Base-by-base conservation (phyloP, 2,113 vertebrate genomes). In the Austrofundulus limnaeus region DNA sequence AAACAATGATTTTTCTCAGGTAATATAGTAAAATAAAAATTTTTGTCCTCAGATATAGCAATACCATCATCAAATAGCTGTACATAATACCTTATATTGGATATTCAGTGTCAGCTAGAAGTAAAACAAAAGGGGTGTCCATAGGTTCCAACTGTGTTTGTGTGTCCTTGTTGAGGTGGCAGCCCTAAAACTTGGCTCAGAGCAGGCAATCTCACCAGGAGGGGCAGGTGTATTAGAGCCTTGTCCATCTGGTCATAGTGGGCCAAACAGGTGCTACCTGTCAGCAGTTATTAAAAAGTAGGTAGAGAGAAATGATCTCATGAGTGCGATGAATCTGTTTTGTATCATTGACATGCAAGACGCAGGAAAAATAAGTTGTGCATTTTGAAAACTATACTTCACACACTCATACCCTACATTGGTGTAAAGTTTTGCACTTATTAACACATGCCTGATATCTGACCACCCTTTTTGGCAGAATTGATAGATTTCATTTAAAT, bases 171-270 rank as follows among this genome's bases (percentile, higher is more conserved):
- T 68, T 57, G 24, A 38, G 41, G 37, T 66, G 84, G 78, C 84
- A 87, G 70, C 58, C 3, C 57, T 55, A 71, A 72, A 68, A 59
- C 73, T 75, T 76, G 83, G 77, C 75, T 76, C 43, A 11, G 45
- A 71, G 31, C 48, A 42, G 39, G 53, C 41, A 42, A 38, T 49
- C 61, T 67, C 77, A 79, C 76, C 74, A 41, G 61, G 69, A 67
- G 76, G 46, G 78, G 62, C 64, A 70, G 80, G 73, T 82, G 82
- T 72, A 68, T 21, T 20, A 57, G 66, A 77, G 76, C 70, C 75
- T 41, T 58, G 72, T 83, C 82, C 86, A 87, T 85, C 82, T 87
- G 85, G 83, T 43, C 83, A 57, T 59, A 41, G 79, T 24, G 82
- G 24, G 72, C 53, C 46, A 56, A 70, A 74, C 84, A 86, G 78